Conservation (phyloP, 1,140 invertebrate genomes). For the Drosophila tsacasi region DNA sequence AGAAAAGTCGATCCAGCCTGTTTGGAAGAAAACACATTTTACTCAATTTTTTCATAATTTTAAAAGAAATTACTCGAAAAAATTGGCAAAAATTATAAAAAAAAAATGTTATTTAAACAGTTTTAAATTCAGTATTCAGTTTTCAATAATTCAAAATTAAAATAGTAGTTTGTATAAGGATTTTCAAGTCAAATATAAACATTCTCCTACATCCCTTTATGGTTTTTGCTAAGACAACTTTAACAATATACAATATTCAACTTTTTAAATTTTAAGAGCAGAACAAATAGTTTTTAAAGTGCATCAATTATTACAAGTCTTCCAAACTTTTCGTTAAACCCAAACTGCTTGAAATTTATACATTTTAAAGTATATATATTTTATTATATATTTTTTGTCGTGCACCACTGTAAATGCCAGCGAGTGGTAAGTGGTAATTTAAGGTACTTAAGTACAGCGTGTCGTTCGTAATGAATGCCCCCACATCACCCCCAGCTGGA, state of each 20-base stretch:
- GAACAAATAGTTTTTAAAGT: too few relatives aligned
- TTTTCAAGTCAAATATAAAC: too few relatives aligned
- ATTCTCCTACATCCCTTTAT: too few relatives aligned
- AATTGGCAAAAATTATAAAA: neutral
- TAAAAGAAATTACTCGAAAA: neutral
- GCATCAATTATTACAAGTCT: too few relatives aligned
- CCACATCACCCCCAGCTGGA: slow-evolving; percentile 35
- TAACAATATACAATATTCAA: too few relatives aligned
- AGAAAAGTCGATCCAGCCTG: neutral
- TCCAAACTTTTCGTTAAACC: neutral
- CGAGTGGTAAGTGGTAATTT: slow-evolving; percentile 60
- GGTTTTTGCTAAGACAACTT: too few relatives aligned
- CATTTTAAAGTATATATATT: neutral
- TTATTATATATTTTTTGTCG: neutral
- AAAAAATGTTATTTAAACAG: too few relatives aligned
- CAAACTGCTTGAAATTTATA: neutral
- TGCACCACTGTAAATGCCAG: slow-evolving; percentile 22
- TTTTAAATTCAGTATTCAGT: too few relatives aligned
- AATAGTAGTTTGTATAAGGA: too few relatives aligned
- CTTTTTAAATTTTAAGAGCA: too few relatives aligned
- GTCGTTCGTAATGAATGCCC: slow-evolving; percentile 62
- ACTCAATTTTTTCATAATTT: neutral
- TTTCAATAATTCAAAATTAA: too few relatives aligned
- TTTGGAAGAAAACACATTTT: neutral
- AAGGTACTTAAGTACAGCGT: slow-evolving; percentile 67